These are phyloP conservation scores for Indicator indicator DNA, from an alignment of 2,113 vertebrate species.

Conservation along the genomic window DNA sequence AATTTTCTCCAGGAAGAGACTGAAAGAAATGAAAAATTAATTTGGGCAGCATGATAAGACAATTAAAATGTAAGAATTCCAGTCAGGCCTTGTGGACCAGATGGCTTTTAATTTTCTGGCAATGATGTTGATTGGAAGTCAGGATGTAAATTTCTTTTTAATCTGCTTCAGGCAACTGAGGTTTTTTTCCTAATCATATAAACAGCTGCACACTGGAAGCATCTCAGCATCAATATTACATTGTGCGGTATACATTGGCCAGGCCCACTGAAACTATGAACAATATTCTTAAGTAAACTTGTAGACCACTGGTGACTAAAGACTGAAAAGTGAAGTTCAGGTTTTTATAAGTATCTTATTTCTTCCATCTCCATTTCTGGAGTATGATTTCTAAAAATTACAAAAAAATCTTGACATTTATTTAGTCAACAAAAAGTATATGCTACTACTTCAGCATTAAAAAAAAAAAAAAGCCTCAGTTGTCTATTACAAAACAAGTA, in stretches of 20 bases:
- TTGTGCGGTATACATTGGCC: not conserved
- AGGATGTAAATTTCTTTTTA: slow-evolving; percentile 57
- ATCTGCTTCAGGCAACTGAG: slow-evolving; percentile 34
- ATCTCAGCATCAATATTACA: not conserved
- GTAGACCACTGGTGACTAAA: not conserved
- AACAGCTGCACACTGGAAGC: not conserved
- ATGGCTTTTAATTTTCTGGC: slow-evolving; percentile 73
- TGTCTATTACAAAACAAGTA: not conserved
- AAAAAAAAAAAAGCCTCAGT: not conserved
- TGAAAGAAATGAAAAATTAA: slow-evolving; percentile 60
- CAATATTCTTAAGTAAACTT: not conserved
- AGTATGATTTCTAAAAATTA: not conserved
- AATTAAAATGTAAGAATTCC: slow-evolving; percentile 56
- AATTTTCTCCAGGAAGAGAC: slow-evolving; percentile 23
- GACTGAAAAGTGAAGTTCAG: not conserved
- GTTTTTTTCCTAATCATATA: slow-evolving; percentile 13
- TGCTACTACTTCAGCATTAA: rapidly evolving
- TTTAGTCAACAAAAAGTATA: not conserved
- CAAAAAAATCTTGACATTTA: not conserved
- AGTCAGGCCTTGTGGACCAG: slow-evolving; percentile 43
- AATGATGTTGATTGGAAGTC: slow-evolving; percentile 55
- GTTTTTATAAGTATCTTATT: rapidly evolving
- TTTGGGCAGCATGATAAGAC: slow-evolving; percentile 43
- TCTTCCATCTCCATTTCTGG: not conserved
- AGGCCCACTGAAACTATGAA: not conserved